A percentile compares a stretch with the other conserved stretches of the same genome.
These are phyloP conservation scores for Rugalucina vietnamica DNA, from an alignment of 2,888 invertebrate species.

Conservation along the genomic window DNA sequence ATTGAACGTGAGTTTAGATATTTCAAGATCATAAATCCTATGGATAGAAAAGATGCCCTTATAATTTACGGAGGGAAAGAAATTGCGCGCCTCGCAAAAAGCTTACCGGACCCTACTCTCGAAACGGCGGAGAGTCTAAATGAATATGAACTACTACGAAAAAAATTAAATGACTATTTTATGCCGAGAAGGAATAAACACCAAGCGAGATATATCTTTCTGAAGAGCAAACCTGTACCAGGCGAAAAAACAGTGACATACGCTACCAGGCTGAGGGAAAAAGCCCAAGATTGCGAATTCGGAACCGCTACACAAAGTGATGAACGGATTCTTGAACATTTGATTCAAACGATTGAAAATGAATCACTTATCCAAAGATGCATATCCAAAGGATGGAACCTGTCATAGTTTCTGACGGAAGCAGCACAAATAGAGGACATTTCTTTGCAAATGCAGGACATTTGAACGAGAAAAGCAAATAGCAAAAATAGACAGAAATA, in stretches of 20 bases:
- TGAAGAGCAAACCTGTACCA: neutral
- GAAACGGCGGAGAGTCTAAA: neutral
- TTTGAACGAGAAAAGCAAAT: neutral
- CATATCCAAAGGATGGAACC: no score
- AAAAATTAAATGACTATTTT: neutral
- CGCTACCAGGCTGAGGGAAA: neutral
- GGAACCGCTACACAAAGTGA: no score
- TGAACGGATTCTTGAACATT: no score
- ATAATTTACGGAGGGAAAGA: neutral
- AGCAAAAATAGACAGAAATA: neutral
- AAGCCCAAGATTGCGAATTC: no score
- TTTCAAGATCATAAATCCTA: neutral
- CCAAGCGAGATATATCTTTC: neutral
- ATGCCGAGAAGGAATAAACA: neutral
- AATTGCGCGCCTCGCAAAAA: neutral
- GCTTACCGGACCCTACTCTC: neutral
- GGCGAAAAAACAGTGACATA: neutral
- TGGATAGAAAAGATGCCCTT: neutral
- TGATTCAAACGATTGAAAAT: no score
- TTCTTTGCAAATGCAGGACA: neutral
- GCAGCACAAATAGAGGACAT: constrained; percentile 8
- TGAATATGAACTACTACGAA: neutral
- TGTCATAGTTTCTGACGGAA: no score
- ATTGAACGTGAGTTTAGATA: neutral
- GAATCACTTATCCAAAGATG: no score